A percentile compares a stretch with the other conserved stretches of the same genome.
phyloP scores from a whole-genome alignment of 1,140 invertebrate genomes.

The Cryptotermes secundus region DNA sequence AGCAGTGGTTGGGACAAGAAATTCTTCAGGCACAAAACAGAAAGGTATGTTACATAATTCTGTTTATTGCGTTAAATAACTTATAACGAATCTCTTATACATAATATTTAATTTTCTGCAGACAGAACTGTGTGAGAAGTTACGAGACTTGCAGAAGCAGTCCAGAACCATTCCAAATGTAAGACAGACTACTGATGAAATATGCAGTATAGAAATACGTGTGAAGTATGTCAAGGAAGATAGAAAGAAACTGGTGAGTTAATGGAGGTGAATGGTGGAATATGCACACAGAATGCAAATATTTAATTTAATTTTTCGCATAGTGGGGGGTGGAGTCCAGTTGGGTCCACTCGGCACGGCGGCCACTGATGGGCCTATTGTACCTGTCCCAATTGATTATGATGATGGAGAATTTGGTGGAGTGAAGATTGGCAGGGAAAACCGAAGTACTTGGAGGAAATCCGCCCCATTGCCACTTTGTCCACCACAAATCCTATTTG shows the following conservation, averaged over 20 bases:
- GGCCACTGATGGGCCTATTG: no score
- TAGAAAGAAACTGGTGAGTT: not conserved
- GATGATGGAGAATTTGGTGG: no score
- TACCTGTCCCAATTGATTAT: no score
- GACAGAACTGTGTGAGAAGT: not conserved
- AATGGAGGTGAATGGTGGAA: not conserved
- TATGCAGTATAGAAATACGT: not conserved
- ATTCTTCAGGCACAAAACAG: not conserved
- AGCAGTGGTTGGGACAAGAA: not conserved
- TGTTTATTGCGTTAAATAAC: not conserved
- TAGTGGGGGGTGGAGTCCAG: no score
- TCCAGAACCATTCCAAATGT: not conserved
- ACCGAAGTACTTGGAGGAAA: no score
- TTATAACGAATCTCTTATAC: not conserved
- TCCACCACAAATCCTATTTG: no score
- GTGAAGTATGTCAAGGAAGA: not conserved
- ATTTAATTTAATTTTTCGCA: no score
- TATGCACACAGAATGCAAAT: no score
- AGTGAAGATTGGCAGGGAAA: no score
- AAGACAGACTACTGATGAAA: not conserved
- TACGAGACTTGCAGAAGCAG: not conserved
- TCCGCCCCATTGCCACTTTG: no score
- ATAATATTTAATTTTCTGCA: not conserved
- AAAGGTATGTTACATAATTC: not conserved
- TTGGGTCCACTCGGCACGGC: no score